Evolutionary conservation across 2,113 vertebrate genomes (phyloP).

Genomic region (Cephalopholis sonnerati): DNA sequence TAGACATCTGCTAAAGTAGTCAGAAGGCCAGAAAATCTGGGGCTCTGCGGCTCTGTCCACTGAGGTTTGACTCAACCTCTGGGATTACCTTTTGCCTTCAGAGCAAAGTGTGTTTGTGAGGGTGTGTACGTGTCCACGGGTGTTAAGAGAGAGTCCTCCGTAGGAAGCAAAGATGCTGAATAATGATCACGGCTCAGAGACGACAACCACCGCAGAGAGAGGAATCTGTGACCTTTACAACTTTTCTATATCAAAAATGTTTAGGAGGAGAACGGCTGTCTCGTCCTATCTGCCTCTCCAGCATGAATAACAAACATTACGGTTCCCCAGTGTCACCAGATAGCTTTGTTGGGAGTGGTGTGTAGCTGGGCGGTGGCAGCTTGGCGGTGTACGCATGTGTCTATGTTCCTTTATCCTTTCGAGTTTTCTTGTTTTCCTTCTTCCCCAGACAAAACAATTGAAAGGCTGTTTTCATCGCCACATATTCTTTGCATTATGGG

Average conservation of each 20-base stretch:
- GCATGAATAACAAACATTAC: conserved; percentile 55
- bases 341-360: conserved; percentile 57
- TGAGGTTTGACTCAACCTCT: conserved; percentile 25
- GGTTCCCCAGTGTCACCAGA: conserved; percentile 51
- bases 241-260: conserved; percentile 48
- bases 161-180: conserved; percentile 42
- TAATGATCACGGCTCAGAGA: conserved; percentile 58
- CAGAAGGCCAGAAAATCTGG: conserved; percentile 6
- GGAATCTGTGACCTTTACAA: conserved; percentile 53
- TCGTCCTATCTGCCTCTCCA: conserved; percentile 46
- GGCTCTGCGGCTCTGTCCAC: conserved; percentile 6
- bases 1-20: conserved; percentile 34
- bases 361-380: conserved; percentile 12
- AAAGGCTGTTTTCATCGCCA: conserved; percentile 58
- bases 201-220: conserved; percentile 30
- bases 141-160: background rate
- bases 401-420: conserved; percentile 41
- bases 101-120: conserved; percentile 12
- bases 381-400: conserved; percentile 40
- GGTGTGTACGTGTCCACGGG: background rate
- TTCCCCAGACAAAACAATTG: conserved; percentile 67
- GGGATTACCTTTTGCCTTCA: conserved; percentile 3
- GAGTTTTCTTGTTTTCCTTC: conserved; percentile 53
- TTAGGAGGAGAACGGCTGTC: conserved; percentile 65
- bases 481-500: conserved; percentile 69